Base-by-base conservation (phyloP, 2,113 vertebrate species). In the Rutilus rutilus region DNA sequence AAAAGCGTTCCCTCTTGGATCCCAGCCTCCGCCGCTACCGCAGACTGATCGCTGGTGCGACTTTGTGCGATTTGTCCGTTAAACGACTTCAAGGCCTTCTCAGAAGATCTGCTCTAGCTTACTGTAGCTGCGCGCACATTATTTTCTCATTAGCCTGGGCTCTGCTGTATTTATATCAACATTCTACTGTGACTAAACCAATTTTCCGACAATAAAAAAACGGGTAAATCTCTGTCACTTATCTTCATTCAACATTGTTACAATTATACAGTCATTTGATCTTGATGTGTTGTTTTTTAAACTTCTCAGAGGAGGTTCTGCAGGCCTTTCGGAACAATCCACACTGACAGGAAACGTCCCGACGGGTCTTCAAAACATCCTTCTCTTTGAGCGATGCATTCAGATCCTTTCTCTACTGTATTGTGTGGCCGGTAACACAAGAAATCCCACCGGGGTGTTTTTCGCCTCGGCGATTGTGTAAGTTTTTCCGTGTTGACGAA, bases 181-280 rank as follows among this genome's bases (percentile, higher is more conserved):
- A 62, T 79, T 81, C 25, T n/a, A 65, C 60, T 81, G 60, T 65
- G 59, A 65, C 78, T 45, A 65, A 81, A 54, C 75, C 75, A 54
- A 54, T 77, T 77, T 77, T 77, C 75, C 75, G 27, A 77, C 75
- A 77, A 77, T 77, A 54, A 77, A 54, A 50, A 75, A 77, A 76
- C 4, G 9, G 75, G 47, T 77, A 77, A 75, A 75, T 75, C 73
- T 75, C 8, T 77, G 75, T 77, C 75, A 54, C 75, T 77, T 77
- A 77, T 47, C 17, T 17, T 78, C 47, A 69, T 83, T 57, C 75
- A 69, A 83, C 86, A 83, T 75, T 36, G 52, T 67, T 30, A 60
- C 67, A 65, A 67, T 73, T 79, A 87, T 71, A 14, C 57, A 77
- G 47, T 36, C 80, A 78, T 81, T 62, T 42, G 23, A 86, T 71